These are phyloP conservation scores for Meleagris gallopavo DNA, from an alignment of 2,113 vertebrate species.

Conservation along the genomic window DNA sequence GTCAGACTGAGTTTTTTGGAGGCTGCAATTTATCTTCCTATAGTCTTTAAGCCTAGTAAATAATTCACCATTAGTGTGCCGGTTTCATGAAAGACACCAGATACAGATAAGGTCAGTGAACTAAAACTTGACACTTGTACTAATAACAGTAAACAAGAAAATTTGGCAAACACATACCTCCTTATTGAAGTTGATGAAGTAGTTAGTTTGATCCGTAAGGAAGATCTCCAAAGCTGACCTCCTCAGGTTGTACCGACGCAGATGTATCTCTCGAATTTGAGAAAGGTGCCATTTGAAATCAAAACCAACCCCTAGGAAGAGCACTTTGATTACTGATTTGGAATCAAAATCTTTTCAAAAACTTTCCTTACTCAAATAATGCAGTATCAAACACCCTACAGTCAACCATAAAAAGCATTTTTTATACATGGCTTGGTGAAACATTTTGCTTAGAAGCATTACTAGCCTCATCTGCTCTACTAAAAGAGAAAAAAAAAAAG, in stretches of 20 bases:
- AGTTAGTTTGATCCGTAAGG: slow-evolving; percentile 96
- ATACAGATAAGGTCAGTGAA: neutral
- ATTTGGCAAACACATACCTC: slow-evolving; percentile 80
- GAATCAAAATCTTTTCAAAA: neutral
- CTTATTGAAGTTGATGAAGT: slow-evolving; percentile 97
- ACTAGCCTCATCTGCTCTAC: neutral
- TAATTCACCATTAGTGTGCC: neutral
- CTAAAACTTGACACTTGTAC: neutral
- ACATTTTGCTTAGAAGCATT: neutral
- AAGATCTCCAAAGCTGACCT: slow-evolving; percentile 97
- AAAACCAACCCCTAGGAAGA: slow-evolving; percentile 87
- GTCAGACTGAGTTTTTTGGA: neutral
- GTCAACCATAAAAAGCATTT: neutral
- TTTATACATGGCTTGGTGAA: neutral
- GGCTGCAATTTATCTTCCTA: neutral
- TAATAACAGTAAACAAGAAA: neutral
- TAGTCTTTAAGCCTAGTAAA: neutral
- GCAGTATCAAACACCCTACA: neutral
- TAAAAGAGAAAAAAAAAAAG: neutral
- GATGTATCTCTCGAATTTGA: slow-evolving; percentile 94
- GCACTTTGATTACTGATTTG: neutral
- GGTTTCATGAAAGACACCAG: neutral
- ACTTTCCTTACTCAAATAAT: neutral
- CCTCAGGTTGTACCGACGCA: slow-evolving; percentile 93
- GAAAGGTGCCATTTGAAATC: slow-evolving; percentile 98